Evolutionary conservation across 2,888 invertebrate species (phyloP).

Genomic region (Leptarthrus brevirostris): DNA sequence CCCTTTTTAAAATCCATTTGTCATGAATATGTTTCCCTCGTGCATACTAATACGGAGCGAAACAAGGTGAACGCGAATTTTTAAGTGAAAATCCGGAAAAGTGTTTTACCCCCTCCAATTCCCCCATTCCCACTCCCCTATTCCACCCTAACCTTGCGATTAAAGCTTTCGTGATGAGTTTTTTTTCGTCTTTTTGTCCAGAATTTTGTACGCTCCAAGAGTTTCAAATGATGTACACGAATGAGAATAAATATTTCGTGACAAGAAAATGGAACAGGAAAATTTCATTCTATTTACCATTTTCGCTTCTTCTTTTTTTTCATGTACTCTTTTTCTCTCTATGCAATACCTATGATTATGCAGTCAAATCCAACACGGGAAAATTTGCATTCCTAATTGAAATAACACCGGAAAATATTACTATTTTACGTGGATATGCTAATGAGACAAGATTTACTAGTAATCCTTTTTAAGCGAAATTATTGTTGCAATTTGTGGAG

Average conservation of each 20-base stretch:
- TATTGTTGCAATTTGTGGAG: too few species aligned
- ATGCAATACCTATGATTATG: slow-evolving; percentile 16
- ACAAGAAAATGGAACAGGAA: slow-evolving; percentile 34
- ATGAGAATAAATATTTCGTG: slow-evolving; percentile 28
- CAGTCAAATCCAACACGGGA: slow-evolving; percentile 34
- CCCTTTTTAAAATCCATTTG: slow-evolving; percentile 23
- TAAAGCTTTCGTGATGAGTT: slow-evolving; percentile 6
- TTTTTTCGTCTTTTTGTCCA: slow-evolving; percentile 14
- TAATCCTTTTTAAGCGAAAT: too few species aligned
- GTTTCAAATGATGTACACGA: slow-evolving; percentile 12
- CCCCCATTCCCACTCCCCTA: too few species aligned
- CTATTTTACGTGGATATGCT: slow-evolving; percentile 24
- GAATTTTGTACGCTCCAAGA: neutral
- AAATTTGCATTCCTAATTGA: slow-evolving; percentile 45
- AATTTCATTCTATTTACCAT: slow-evolving; percentile 25
- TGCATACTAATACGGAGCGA: neutral
- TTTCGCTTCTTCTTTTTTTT: slow-evolving; percentile 7
- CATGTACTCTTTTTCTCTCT: slow-evolving; percentile 4
- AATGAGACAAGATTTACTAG: too few species aligned
- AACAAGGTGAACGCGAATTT: slow-evolving; percentile 12
- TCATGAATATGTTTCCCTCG: slow-evolving; percentile 4
- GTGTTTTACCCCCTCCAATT: neutral
- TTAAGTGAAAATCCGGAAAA: slow-evolving; percentile 26
- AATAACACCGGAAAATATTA: slow-evolving; percentile 40
- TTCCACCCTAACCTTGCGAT: too few species aligned